Evolutionary conservation across 2,888 invertebrate species (phyloP).

Genomic region (Hedya salicella): DNA sequence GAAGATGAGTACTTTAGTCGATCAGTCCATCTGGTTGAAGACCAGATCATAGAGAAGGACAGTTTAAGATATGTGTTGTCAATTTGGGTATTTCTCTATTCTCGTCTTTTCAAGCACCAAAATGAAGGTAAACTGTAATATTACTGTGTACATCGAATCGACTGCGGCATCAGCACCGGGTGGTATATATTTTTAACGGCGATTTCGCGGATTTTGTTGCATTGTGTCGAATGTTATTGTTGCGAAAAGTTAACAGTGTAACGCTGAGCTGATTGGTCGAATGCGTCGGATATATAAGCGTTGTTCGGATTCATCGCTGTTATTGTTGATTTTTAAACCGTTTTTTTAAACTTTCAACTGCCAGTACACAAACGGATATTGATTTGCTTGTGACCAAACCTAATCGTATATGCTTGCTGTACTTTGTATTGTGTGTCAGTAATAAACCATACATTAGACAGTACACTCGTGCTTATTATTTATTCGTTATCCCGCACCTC

Average conservation of each 20-base stretch:
- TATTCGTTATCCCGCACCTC: too few relatives aligned
- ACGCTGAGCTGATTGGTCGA: slow-evolving; percentile 14
- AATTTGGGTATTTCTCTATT: too few relatives aligned
- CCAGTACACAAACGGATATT: background rate
- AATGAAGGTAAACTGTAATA: too few relatives aligned
- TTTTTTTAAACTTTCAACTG: background rate
- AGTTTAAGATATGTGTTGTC: too few relatives aligned
- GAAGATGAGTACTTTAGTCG: too few relatives aligned
- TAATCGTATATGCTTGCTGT: too few relatives aligned
- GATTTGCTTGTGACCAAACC: background rate
- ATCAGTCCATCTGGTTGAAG: too few relatives aligned
- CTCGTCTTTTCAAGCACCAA: too few relatives aligned
- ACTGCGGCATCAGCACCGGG: background rate
- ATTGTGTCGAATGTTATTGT: slow-evolving; percentile 19
- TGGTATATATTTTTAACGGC: slow-evolving; percentile 19
- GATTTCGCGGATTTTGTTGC: slow-evolving; percentile 29
- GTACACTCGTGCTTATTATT: too few relatives aligned
- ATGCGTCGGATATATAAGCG: background rate
- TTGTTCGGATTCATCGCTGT: background rate
- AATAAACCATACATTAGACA: too few relatives aligned
- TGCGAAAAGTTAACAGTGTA: slow-evolving; percentile 28
- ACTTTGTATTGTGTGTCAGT: too few relatives aligned
- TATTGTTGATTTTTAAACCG: background rate
- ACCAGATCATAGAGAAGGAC: too few relatives aligned
- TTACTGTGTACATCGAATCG: background rate